Evolutionary conservation across 1,140 invertebrate genomes (phyloP).

Genomic region (Drosophila busckii): DNA sequence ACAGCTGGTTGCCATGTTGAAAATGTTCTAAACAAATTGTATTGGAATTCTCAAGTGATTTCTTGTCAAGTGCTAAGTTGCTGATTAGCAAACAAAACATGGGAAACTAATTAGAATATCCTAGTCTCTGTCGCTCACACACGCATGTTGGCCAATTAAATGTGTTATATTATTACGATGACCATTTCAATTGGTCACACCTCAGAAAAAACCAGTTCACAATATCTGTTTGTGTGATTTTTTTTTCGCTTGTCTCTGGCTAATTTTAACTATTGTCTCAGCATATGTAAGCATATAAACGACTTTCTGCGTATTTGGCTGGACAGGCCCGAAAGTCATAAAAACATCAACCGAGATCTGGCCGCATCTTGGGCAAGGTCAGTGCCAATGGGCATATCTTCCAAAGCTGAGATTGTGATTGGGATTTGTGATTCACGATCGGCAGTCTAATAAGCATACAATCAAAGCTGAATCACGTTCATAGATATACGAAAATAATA

Average conservation of each 20-base stretch:
- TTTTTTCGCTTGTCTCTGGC: conserved; percentile 30
- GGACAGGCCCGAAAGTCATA: no score
- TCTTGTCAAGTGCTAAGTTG: conserved; percentile 12
- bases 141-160: background rate
- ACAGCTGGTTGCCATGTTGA: conserved; percentile 9
- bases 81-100: conserved; percentile 40
- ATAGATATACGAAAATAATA: no score
- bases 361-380: conserved; percentile 59
- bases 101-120: conserved; percentile 56
- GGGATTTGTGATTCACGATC: no score
- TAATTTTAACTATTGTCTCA: conserved; percentile 68
- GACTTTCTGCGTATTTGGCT: no score
- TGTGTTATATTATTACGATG: no score
- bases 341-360: no score
- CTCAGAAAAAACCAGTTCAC: no score
- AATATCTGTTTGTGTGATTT: conserved; percentile 8
- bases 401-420: background rate
- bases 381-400: conserved; percentile 35
- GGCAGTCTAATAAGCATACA: no score
- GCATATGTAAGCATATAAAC: no score
- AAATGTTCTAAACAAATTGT: no score
- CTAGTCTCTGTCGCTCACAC: background rate
- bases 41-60: conserved; percentile 49
- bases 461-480: no score
- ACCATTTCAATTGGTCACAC: no score